These are phyloP conservation scores for Struthidea cinerea DNA, from an alignment of 2,113 vertebrate species.

Conservation along the genomic window DNA sequence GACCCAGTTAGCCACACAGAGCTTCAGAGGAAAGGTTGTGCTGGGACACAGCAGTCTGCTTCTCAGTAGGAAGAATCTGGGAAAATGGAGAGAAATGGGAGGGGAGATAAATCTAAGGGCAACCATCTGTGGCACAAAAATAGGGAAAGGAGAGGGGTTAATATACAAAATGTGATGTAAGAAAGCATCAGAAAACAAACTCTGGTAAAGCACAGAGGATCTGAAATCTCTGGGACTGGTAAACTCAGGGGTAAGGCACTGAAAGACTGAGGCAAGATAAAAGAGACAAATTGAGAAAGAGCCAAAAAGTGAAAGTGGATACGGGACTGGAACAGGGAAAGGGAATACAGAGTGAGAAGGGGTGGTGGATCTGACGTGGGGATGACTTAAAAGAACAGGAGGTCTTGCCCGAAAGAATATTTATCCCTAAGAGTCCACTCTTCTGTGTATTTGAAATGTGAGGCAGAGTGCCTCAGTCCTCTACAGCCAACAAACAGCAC, in stretches of 20 bases:
- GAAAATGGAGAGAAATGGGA: background rate
- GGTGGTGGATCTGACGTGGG: background rate
- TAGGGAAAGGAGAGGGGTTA: background rate
- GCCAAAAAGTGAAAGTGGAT: background rate
- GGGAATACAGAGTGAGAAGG: background rate
- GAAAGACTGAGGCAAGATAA: background rate
- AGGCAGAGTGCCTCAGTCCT: background rate
- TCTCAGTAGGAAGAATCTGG: background rate
- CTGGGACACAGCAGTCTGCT: background rate
- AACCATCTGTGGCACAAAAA: background rate
- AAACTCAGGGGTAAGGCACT: background rate
- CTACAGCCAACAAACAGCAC: background rate
- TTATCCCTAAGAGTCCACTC: background rate
- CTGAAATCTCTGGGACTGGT: background rate
- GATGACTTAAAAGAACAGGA: background rate
- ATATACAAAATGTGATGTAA: background rate
- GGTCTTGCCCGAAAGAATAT: background rate
- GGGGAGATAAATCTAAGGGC: background rate
- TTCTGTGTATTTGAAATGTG: background rate
- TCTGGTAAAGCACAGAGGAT: background rate
- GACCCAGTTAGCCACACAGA: background rate
- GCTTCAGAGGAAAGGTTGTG: background rate
- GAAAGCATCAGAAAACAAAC: background rate
- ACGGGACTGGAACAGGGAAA: background rate
- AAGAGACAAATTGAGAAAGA: background rate